phyloP scores from a whole-genome alignment of 1,140 invertebrate genomes.

The Cyrtorhinus lividipennis region DNA sequence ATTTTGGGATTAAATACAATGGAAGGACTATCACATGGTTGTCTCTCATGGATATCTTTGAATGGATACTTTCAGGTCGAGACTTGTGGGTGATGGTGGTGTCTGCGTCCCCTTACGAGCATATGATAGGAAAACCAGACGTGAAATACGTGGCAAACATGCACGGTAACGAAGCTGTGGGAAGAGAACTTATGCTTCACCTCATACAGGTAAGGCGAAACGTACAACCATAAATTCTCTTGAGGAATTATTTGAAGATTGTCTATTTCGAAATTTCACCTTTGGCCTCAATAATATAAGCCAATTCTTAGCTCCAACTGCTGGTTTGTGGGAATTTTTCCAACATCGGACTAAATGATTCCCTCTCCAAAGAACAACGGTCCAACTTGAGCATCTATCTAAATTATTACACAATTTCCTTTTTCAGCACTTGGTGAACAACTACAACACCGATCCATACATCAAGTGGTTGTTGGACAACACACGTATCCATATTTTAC shows the following conservation, averaged over 20 bases:
- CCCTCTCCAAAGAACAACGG: too few relatives aligned
- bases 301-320: too few relatives aligned
- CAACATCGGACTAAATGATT: too few relatives aligned
- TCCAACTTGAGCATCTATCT: too few relatives aligned
- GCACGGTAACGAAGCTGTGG: conserved; percentile 81
- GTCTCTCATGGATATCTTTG: too few relatives aligned
- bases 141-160: conserved; percentile 87
- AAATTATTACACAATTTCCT: too few relatives aligned
- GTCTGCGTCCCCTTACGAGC: conserved; percentile 72
- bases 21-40: too few relatives aligned
- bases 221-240: conserved; percentile 21
- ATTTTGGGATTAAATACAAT: too few relatives aligned
- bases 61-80: too few relatives aligned
- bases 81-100: conserved; percentile 93
- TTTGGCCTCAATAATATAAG: not conserved
- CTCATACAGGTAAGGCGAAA: conserved; percentile 46
- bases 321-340: too few relatives aligned
- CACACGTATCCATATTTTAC: conserved; percentile 80
- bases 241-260: conserved; percentile 36
- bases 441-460: conserved; percentile 61
- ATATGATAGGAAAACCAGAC: conserved; percentile 81
- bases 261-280: not conserved
- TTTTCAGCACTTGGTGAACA: conserved; percentile 62
- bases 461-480: conserved; percentile 76
- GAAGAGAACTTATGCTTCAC: conserved; percentile 72